Evolutionary conservation across 2,113 vertebrate genomes (phyloP).

Genomic region (Cranoglanis bouderius): DNA sequence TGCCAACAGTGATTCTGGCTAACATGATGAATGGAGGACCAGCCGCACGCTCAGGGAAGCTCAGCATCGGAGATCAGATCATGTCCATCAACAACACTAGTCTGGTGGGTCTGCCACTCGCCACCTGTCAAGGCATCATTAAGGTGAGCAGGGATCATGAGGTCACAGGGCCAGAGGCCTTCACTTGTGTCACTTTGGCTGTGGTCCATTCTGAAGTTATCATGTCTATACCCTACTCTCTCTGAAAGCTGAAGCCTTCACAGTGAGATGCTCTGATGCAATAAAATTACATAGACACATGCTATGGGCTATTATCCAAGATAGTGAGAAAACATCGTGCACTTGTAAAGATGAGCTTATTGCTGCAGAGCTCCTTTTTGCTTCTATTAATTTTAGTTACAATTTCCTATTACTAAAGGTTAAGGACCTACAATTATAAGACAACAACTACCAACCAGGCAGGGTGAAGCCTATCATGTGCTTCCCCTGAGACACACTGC

Average conservation of each 20-base stretch:
- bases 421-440: not conserved
- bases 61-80: constrained; percentile 98
- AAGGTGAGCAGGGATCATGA: constrained; percentile 70
- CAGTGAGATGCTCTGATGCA: not conserved
- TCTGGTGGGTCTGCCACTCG: constrained; percentile 93
- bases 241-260: not conserved
- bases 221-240: not conserved
- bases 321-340: not conserved
- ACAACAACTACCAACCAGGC: not conserved
- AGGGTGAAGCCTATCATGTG: too few relatives aligned
- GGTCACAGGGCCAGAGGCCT: not conserved
- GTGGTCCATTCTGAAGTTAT: not conserved
- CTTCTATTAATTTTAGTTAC: not conserved
- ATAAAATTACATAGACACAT: not conserved
- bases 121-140: constrained; percentile 96
- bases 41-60: constrained; percentile 93
- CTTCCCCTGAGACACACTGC: not conserved
- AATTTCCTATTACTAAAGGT: not conserved
- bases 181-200: not conserved
- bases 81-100: constrained; percentile 99
- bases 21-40: constrained; percentile 99
- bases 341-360: not conserved
- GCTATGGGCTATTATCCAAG: not conserved
- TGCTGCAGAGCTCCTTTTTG: not conserved
- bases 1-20: constrained; percentile 96